phyloP scores from a whole-genome alignment of 2,113 vertebrate genomes.

The Hydrochoerus hydrochaeris region DNA sequence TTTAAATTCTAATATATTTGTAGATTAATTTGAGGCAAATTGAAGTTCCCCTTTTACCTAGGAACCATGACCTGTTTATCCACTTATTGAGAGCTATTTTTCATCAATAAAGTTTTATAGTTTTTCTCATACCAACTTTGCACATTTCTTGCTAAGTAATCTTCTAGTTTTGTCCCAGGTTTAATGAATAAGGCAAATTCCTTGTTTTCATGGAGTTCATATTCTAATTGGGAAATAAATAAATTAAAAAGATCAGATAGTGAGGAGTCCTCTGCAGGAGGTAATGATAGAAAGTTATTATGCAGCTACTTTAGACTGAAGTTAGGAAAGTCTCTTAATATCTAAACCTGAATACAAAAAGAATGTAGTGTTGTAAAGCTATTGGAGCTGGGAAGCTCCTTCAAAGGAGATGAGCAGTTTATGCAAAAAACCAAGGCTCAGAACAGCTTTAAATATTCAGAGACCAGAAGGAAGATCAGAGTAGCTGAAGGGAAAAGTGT shows the following conservation, averaged over 20 bases:
- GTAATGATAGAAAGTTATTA: background rate
- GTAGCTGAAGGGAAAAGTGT: background rate
- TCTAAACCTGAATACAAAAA: conserved; percentile 23
- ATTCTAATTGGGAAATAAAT: background rate
- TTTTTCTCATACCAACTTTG: background rate
- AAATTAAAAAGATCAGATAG: background rate
- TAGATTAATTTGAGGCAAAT: conserved; percentile 23
- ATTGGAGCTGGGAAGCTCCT: background rate
- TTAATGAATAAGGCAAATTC: conserved; percentile 12
- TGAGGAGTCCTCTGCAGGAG: background rate
- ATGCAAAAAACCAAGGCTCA: background rate
- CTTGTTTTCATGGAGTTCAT: background rate
- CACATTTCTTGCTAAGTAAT: background rate
- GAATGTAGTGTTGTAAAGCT: background rate
- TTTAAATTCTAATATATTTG: conserved; percentile 19
- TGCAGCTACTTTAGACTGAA: background rate
- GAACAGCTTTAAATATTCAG: background rate
- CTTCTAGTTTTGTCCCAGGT: background rate
- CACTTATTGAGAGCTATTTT: background rate
- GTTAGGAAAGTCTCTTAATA: conserved; percentile 5
- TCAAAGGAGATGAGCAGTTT: background rate
- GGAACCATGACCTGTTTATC: background rate
- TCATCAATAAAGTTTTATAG: conserved; percentile 3
- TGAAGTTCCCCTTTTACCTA: background rate
- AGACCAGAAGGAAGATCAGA: background rate